Conservation (phyloP, 2,113 vertebrate species). For the Solea solea region DNA sequence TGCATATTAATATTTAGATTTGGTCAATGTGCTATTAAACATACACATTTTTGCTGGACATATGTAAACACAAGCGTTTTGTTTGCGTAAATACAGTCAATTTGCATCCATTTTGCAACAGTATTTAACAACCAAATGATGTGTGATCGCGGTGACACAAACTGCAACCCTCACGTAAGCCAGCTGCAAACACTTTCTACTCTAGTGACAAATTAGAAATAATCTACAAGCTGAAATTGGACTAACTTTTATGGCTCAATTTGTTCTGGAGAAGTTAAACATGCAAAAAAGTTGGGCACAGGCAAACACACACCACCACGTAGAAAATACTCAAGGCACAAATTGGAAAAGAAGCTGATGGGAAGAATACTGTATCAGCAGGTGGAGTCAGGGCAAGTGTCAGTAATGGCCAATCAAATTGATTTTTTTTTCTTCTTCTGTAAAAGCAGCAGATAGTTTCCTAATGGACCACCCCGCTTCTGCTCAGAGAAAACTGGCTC, state of each 20-base stretch:
- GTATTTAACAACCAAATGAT: not conserved
- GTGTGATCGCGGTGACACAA: too few species aligned
- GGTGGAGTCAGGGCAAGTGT: conserved; percentile 1
- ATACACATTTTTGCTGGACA: not conserved
- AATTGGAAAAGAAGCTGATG: not conserved
- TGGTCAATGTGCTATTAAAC: too few species aligned
- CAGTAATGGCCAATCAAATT: conserved; percentile 1
- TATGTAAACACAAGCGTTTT: too few species aligned
- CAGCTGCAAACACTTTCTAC: not conserved
- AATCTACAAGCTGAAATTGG: not conserved
- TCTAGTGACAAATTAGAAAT: not conserved
- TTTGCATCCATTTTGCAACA: not conserved
- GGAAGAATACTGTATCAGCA: conserved; percentile 6
- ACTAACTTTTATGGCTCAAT: not conserved
- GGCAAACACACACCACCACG: not conserved
- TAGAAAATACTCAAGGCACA: not conserved
- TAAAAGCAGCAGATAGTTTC: conserved; percentile 1
- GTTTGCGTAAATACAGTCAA: not conserved
- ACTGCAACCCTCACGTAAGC: not conserved
- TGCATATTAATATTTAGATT: too few species aligned
- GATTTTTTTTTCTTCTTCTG: not conserved
- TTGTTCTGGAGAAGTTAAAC: not conserved
- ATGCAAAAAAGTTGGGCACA: not conserved
- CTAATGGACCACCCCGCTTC: not conserved
- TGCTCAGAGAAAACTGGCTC: not conserved